These are phyloP conservation scores for Marronus borbonicus DNA, from an alignment of 2,888 invertebrate species.

Conservation along the genomic window DNA sequence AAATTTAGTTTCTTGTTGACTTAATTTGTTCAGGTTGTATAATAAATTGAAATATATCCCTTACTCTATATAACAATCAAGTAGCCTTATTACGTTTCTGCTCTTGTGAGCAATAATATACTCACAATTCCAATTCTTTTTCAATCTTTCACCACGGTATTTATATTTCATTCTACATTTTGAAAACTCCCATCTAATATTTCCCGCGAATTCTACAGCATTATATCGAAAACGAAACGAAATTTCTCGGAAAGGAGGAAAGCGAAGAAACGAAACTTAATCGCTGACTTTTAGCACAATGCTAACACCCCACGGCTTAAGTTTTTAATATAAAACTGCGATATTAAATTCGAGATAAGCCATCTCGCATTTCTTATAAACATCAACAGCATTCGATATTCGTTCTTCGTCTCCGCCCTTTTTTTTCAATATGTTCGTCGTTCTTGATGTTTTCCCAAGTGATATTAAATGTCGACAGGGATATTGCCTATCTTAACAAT, in stretches of 20 bases:
- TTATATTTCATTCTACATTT: no score
- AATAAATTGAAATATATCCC: no score
- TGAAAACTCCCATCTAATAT: background rate
- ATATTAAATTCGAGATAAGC: constrained; percentile 51
- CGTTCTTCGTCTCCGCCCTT: constrained; percentile 30
- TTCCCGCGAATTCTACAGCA: no score
- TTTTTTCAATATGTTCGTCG: constrained; percentile 43
- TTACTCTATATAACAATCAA: no score
- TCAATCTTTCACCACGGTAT: no score
- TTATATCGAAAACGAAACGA: no score
- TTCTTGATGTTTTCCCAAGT: constrained; percentile 49
- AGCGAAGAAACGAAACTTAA: constrained; percentile 27
- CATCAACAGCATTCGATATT: constrained; percentile 46
- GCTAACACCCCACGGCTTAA: constrained; percentile 43
- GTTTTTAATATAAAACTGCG: constrained; percentile 51
- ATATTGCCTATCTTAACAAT: constrained; percentile 49
- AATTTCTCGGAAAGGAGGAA: background rate
- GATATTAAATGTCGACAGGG: constrained; percentile 52
- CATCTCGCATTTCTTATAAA: constrained; percentile 48
- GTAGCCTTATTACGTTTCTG: no score
- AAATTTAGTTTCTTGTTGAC: no score
- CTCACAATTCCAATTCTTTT: no score
- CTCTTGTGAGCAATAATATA: no score
- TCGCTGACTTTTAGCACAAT: constrained; percentile 42
- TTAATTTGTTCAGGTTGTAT: no score